Conservation (phyloP, 2,113 vertebrate species). For the Chiloscyllium plagiosum region DNA sequence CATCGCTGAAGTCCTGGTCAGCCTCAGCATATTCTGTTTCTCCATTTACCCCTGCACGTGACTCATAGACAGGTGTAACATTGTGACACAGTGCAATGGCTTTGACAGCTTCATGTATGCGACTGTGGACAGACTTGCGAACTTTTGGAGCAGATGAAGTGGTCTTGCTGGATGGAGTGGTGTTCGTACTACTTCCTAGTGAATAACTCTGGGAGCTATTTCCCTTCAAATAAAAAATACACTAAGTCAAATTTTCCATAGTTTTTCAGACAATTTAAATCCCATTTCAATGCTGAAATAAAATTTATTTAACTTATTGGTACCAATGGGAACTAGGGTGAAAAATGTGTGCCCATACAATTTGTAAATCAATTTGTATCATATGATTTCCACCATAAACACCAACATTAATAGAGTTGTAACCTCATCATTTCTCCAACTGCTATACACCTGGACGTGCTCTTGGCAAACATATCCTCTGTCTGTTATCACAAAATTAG, state of each 20-base stretch:
- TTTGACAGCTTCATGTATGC: constrained; percentile 88
- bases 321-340: neutral
- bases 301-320: neutral
- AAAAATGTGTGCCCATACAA: neutral
- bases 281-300: neutral
- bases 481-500: neutral
- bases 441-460: neutral
- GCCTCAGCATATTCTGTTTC: constrained; percentile 82
- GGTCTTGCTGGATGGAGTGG: constrained; percentile 63
- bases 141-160: constrained; percentile 73
- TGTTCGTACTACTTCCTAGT: constrained; percentile 47
- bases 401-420: neutral
- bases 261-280: neutral
- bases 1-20: constrained; percentile 88
- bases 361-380: neutral
- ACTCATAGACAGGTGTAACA: constrained; percentile 88
- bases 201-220: constrained; percentile 47
- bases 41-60: constrained; percentile 48
- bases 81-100: constrained; percentile 94
- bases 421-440: neutral
- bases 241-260: neutral
- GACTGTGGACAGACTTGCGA: constrained; percentile 82
- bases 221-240: constrained; percentile 46
- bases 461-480: neutral
- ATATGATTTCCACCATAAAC: neutral